Evolutionary conservation across 2,113 vertebrate species (phyloP), one percentile per base, ranked within the genome.

Genomic region (Triplophysa dalaica): DNA sequence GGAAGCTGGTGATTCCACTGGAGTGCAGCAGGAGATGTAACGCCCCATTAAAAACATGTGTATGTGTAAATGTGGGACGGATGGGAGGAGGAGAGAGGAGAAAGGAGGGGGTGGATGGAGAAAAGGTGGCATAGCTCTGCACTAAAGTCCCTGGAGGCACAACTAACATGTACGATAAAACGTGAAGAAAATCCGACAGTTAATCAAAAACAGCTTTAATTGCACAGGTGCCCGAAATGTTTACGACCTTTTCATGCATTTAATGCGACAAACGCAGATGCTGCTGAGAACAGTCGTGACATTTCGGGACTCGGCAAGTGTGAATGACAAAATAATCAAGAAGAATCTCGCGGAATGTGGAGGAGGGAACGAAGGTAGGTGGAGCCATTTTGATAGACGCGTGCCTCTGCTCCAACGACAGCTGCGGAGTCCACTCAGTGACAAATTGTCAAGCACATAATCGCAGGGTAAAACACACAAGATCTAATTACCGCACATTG

Each of bases 401-500:
- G 22, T 72, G 70, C 61, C 61, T 45, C 29, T n/a, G 41, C 63
- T 74, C 58, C 19, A n/a, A 58, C 38, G 45, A 75, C 70, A 82
- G 66, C 76, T 78, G 50, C 21, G 19, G 45, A 56, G 60, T 79
- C 80, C 72, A 70, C 61, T 70, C 76, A 56, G 16, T 68, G 78
- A 73, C 60, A 79, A 82, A 70, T 68, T 79, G 76, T 82, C 80
- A 79, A 76, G 76, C 48, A 58, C 48, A 52, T 82, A 84, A 84
- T 81, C 74, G 58, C 60, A 79, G 70, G 66, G 70, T 78, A 79
- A 79, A 84, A 76, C 50, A 56, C 43, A 81, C 72, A 72, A 75
- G 82, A 84, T 84, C 75, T 70, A 74, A 84, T 84, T 81, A 84
- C 68, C 63, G 38, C 66, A 84, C 70, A 68, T 65, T 58, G 72